Percentiles rank a stretch among this genome's conserved stretches.
phyloP scores from a whole-genome alignment of 2,113 vertebrate genomes.

The Ramphastos sulfuratus region DNA sequence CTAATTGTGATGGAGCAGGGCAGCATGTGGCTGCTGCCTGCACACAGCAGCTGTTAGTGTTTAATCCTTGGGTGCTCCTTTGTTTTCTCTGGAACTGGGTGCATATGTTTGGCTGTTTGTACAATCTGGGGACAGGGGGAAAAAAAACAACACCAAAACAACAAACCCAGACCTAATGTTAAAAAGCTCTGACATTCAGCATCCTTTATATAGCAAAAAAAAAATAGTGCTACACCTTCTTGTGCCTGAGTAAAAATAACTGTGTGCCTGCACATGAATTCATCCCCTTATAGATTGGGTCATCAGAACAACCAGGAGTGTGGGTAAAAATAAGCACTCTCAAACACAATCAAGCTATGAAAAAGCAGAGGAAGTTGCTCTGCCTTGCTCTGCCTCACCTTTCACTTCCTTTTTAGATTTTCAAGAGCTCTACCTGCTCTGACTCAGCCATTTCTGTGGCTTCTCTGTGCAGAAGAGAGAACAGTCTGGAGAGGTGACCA shows the following conservation, averaged over 20 bases:
- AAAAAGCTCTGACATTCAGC: conserved; percentile 14
- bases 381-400: background rate
- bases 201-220: conserved; percentile 24
- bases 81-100: conserved; percentile 46
- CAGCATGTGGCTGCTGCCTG: conserved; percentile 32
- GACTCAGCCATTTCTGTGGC: background rate
- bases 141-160: too few species aligned
- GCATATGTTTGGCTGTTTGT: conserved; percentile 47
- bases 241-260: conserved; percentile 17
- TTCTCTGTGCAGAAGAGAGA: background rate
- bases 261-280: background rate
- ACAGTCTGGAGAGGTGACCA: too few species aligned
- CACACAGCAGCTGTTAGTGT: conserved; percentile 42
- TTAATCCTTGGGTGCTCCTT: conserved; percentile 28
- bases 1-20: conserved; percentile 28
- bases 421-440: background rate
- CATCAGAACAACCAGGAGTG: background rate
- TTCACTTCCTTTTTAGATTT: background rate
- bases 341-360: background rate
- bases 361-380: background rate
- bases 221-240: conserved; percentile 29
- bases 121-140: background rate
- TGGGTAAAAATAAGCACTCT: background rate
- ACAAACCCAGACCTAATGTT: background rate
- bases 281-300: background rate